phyloP scores from a whole-genome alignment of 2,797 vertebrate genomes.

The Melanotaenia maccullochi region DNA sequence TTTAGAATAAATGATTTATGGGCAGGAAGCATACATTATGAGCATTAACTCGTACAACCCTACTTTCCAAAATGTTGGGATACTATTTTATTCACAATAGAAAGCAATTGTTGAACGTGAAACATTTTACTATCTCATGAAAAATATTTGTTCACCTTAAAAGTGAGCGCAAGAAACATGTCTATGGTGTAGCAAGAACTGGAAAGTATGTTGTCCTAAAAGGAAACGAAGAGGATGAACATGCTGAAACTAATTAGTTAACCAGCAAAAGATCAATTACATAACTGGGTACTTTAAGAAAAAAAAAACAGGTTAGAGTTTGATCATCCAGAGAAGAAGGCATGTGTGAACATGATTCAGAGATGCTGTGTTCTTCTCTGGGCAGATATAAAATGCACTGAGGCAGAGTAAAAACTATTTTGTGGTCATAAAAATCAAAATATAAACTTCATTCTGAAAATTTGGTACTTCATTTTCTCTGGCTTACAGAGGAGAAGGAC shows the following conservation, averaged over 20 bases:
- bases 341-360: neutral
- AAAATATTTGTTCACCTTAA: neutral
- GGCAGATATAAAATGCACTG: neutral
- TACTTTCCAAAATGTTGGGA: neutral
- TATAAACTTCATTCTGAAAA: no score
- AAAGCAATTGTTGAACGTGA: neutral
- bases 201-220: no score
- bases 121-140: neutral
- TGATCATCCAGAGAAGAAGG: neutral
- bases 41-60: neutral
- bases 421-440: neutral
- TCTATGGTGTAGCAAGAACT: no score
- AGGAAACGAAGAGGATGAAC: no score
- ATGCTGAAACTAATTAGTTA: no score
- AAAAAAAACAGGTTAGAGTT: neutral
- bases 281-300: no score
- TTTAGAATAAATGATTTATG: neutral
- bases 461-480: neutral
- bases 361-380: no score
- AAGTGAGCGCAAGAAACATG: no score
- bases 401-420: neutral
- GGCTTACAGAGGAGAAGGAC: neutral
- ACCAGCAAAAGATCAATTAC: no score
- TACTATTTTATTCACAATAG: neutral
- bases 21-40: neutral